phyloP scores from a whole-genome alignment of 1,140 invertebrate species.

The Panagrolaimus sp. region DNA sequence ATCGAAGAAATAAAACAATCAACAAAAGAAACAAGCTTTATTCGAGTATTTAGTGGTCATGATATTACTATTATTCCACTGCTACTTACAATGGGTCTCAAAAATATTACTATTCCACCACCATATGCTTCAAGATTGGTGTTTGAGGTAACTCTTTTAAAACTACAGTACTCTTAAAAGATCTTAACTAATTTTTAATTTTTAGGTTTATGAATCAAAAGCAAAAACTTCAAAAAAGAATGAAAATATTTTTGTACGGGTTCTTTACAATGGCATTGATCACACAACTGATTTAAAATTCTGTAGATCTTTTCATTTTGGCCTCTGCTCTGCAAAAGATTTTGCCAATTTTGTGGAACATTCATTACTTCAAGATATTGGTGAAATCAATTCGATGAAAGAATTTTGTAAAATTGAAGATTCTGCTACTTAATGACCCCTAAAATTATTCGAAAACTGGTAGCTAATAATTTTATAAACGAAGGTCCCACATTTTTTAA shows the following conservation, averaged over 20 bases:
- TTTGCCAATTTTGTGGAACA: constrained; percentile 25
- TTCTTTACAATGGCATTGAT: constrained; percentile 29
- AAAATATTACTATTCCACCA: constrained; percentile 20
- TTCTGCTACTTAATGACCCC: no score
- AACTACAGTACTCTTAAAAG: background rate
- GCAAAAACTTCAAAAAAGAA: background rate
- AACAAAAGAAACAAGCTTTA: background rate
- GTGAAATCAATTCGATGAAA: no score
- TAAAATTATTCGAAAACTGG: no score
- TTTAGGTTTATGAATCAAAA: constrained; percentile 24
- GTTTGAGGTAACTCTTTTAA: constrained; percentile 24
- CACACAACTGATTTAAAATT: constrained; percentile 26
- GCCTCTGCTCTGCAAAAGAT: constrained; percentile 18
- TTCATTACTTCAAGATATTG: no score
- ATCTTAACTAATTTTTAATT: background rate
- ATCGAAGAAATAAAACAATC: background rate
- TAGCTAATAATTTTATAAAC: no score
- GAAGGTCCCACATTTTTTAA: no score
- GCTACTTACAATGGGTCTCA: constrained; percentile 25
- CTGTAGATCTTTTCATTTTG: constrained; percentile 18
- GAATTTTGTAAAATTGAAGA: no score
- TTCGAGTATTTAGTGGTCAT: constrained; percentile 32
- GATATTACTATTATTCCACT: constrained; percentile 35
- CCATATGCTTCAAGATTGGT: constrained; percentile 34
- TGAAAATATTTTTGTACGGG: constrained; percentile 24